Evolutionary conservation across 2,797 vertebrate genomes (phyloP).

Genomic region (Leucoraja ocellata): DNA sequence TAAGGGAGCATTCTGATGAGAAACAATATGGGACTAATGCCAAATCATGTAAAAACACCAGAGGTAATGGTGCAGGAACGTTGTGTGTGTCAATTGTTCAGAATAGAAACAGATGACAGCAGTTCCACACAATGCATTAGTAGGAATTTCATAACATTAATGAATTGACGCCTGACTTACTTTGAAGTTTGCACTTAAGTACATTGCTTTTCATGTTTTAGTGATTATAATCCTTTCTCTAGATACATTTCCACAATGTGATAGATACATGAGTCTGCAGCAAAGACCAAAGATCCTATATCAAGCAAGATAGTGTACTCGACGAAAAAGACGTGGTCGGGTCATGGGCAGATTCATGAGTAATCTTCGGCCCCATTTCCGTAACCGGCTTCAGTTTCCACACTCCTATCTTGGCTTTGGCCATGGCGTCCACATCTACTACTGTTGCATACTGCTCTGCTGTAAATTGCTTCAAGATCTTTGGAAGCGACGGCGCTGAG

Average conservation of each 20-base stretch:
- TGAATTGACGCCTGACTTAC: neutral
- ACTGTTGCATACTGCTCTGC: no score
- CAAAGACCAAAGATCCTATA: no score
- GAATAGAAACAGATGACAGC: neutral
- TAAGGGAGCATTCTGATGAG: neutral
- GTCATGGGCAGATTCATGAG: no score
- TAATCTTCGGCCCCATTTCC: no score
- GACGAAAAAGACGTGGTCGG: no score
- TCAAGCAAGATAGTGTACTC: no score
- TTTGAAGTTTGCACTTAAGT: neutral
- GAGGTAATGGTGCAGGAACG: neutral
- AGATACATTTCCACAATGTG: neutral
- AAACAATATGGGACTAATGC: neutral
- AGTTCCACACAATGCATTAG: neutral
- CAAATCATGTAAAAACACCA: neutral
- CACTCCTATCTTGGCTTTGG: no score
- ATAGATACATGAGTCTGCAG: neutral
- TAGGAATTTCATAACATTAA: neutral
- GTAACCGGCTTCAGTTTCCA: no score
- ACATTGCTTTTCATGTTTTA: neutral
- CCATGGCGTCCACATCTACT: no score
- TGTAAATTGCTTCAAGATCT: no score
- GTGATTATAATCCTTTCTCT: neutral
- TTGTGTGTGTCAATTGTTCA: neutral
- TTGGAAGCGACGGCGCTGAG: no score